Conservation (phyloP, 2,113 vertebrate genomes). For the Terrapene triunguis region DNA sequence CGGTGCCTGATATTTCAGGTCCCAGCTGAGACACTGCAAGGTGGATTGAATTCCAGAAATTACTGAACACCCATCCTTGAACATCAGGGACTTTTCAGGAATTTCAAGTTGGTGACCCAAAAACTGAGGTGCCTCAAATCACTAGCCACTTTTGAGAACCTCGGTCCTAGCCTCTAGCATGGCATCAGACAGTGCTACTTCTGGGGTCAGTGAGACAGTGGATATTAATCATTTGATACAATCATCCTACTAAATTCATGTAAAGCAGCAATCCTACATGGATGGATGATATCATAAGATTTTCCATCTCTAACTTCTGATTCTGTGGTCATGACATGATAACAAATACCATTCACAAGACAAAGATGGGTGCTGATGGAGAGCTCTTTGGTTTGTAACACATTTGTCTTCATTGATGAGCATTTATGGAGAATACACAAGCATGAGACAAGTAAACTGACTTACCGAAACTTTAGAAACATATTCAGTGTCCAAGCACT, state of each 20-base stretch:
- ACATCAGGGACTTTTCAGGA: background rate
- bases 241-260: background rate
- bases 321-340: background rate
- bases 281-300: rapidly evolving
- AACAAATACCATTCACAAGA: background rate
- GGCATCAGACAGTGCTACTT: constrained; percentile 45
- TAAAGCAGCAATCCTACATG: background rate
- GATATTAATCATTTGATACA: constrained; percentile 47
- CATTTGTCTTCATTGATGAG: background rate
- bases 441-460: constrained; percentile 3
- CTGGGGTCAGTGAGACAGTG: constrained; percentile 5
- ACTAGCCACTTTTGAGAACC: background rate
- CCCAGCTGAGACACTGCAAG: rapidly evolving
- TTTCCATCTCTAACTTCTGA: rapidly evolving
- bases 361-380: background rate
- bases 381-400: background rate
- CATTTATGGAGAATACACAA: background rate
- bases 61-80: rapidly evolving
- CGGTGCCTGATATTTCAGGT: background rate
- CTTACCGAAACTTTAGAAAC: constrained; percentile 85
- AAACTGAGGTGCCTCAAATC: background rate
- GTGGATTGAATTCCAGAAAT: background rate
- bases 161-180: constrained; percentile 52
- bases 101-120: background rate
- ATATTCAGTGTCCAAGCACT: constrained; percentile 82